Conservation (phyloP, 2,113 vertebrate species). For the Xenus cinereus region DNA sequence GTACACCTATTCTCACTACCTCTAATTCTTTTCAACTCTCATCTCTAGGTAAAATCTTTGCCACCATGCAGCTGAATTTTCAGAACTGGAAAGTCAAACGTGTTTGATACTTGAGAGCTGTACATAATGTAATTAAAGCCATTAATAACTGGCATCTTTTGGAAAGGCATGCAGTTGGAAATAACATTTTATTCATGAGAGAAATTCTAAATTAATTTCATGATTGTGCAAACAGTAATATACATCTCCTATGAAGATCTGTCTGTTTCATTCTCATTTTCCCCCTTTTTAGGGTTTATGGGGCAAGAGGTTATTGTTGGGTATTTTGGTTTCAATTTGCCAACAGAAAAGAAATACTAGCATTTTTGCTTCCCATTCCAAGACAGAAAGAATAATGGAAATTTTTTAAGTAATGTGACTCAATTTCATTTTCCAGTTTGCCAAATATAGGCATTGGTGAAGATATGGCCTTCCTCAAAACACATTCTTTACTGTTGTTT, state of each 20-base stretch:
- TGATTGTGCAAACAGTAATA: not conserved
- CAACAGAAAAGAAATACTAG: not conserved
- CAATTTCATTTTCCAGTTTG: not conserved
- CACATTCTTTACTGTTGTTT: not conserved
- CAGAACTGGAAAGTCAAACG: not conserved
- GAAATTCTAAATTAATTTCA: not conserved
- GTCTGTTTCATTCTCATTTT: not conserved
- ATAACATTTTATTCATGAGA: not conserved
- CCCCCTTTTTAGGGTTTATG: not conserved
- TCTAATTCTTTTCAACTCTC: not conserved
- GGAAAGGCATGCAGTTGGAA: not conserved
- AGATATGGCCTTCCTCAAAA: not conserved
- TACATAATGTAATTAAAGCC: not conserved
- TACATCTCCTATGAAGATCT: not conserved
- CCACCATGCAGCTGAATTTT: not conserved
- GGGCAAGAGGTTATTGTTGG: not conserved
- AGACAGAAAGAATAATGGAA: not conserved
- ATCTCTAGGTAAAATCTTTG: not conserved
- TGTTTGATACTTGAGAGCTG: not conserved
- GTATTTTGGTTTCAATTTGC: not conserved
- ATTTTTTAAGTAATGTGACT: not conserved
- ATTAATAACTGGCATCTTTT: not conserved
- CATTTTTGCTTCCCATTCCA: not conserved
- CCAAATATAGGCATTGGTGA: not conserved
- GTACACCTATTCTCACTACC: not conserved